These are phyloP conservation scores for Atrichornis clamosus DNA, from an alignment of 2,113 vertebrate species.

Conservation along the genomic window DNA sequence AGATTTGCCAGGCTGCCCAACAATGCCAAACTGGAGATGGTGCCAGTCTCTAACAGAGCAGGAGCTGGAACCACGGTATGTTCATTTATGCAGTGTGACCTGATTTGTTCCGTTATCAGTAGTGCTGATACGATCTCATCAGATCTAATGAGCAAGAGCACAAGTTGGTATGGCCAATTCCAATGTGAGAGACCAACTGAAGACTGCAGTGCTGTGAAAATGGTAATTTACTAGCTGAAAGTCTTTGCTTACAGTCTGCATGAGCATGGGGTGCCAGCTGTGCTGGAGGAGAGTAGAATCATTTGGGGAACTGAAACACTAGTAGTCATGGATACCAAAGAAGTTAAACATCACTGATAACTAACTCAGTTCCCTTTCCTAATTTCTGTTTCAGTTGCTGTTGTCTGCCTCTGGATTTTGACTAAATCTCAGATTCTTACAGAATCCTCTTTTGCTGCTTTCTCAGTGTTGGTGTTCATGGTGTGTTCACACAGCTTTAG, in stretches of 20 bases:
- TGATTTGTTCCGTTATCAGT: neutral
- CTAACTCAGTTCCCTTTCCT: neutral
- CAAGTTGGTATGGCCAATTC: fast-evolving
- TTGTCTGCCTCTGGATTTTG: neutral
- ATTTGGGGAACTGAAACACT: neutral
- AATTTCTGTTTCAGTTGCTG: neutral
- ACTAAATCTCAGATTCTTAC: neutral
- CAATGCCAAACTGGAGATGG: constrained; percentile 96
- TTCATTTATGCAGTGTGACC: fast-evolving
- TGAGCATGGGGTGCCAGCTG: neutral
- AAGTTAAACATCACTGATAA: neutral
- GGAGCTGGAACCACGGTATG: constrained; percentile 76
- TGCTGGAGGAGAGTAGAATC: neutral
- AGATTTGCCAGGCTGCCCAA: constrained; percentile 94
- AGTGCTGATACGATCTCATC: neutral
- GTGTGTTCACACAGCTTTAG: neutral
- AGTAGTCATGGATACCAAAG: neutral
- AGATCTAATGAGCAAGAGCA: neutral
- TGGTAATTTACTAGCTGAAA: neutral
- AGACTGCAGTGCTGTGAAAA: neutral
- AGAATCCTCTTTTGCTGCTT: neutral
- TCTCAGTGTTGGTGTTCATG: neutral
- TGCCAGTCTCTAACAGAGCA: constrained; percentile 75
- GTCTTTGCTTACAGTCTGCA: neutral
- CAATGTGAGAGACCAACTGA: neutral